Conservation (phyloP, 1,140 invertebrate species). For the Phymorhynchus buccinoides region DNA sequence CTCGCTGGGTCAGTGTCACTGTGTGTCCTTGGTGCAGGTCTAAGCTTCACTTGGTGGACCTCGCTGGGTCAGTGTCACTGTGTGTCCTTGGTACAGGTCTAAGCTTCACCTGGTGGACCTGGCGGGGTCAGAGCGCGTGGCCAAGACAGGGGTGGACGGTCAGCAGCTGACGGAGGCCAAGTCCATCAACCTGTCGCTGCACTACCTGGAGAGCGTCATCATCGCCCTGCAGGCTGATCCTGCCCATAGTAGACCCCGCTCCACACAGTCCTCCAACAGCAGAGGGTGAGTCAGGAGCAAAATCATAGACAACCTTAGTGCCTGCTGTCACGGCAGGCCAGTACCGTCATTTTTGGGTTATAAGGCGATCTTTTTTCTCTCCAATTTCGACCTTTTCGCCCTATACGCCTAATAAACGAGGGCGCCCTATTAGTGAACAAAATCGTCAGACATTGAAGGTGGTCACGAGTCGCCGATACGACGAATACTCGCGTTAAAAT, state of each 20-base stretch:
- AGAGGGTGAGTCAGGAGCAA: constrained; percentile 15
- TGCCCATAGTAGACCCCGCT: constrained; percentile 32
- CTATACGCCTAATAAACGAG: too few species aligned
- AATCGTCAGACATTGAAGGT: too few species aligned
- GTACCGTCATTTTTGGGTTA: too few species aligned
- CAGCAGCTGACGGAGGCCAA: constrained; percentile 78
- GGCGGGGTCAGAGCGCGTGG: constrained; percentile 77
- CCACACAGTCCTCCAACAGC: constrained; percentile 21
- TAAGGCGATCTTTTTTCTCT: too few species aligned
- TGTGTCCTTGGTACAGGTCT: constrained; percentile 67
- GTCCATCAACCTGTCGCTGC: constrained; percentile 80
- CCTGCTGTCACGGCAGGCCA: too few species aligned
- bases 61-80: constrained; percentile 63
- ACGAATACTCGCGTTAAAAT: too few species aligned
- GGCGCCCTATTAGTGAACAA: too few species aligned
- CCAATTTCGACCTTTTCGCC: too few species aligned
- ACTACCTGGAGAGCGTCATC: constrained; percentile 78
- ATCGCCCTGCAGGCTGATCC: constrained; percentile 60
- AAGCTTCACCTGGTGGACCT: constrained; percentile 81
- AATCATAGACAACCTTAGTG: too few species aligned
- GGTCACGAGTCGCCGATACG: too few species aligned
- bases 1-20: constrained; percentile 77
- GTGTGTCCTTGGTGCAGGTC: constrained; percentile 68
- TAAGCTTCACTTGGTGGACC: constrained; percentile 80
- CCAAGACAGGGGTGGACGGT: constrained; percentile 75